A percentile compares a stretch with the other conserved stretches of the same genome.
Evolutionary conservation across 2,888 invertebrate species (phyloP).

Genomic region (Keiferia lycopersicella): DNA sequence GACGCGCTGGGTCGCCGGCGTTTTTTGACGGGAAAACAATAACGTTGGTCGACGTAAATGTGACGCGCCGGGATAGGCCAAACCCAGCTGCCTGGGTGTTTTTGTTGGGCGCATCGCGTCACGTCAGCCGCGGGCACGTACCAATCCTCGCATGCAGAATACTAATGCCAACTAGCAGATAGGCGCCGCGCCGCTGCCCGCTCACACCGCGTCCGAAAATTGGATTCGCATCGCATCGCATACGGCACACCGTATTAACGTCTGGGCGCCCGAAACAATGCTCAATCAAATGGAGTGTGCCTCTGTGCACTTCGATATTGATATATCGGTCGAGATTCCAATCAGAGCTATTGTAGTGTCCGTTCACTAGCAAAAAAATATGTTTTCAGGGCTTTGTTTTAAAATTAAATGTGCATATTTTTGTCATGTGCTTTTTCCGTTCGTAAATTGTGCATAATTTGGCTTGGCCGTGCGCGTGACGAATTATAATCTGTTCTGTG

Average conservation of each 20-base stretch:
- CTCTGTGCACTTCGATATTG: constrained; percentile 32
- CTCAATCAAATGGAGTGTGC: constrained; percentile 67
- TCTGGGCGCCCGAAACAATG: constrained; percentile 63
- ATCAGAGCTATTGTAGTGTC: constrained; percentile 29
- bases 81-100: constrained; percentile 57
- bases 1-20: constrained; percentile 31
- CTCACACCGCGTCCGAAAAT: constrained; percentile 59
- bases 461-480: constrained; percentile 53
- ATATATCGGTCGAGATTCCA: constrained; percentile 34
- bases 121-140: constrained; percentile 63
- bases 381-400: neutral
- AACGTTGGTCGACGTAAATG: constrained; percentile 38
- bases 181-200: constrained; percentile 41
- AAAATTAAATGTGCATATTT: constrained; percentile 9
- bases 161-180: constrained; percentile 56
- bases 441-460: constrained; percentile 44
- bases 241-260: constrained; percentile 59
- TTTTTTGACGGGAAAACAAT: constrained; percentile 44
- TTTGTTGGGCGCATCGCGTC: constrained; percentile 67
- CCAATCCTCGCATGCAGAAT: constrained; percentile 51
- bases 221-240: constrained; percentile 65
- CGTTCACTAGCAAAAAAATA: neutral
- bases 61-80: constrained; percentile 47
- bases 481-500: constrained; percentile 58
- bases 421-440: constrained; percentile 1